Conservation (phyloP, 1,140 invertebrate genomes). For the Odontomachus brunneus region DNA sequence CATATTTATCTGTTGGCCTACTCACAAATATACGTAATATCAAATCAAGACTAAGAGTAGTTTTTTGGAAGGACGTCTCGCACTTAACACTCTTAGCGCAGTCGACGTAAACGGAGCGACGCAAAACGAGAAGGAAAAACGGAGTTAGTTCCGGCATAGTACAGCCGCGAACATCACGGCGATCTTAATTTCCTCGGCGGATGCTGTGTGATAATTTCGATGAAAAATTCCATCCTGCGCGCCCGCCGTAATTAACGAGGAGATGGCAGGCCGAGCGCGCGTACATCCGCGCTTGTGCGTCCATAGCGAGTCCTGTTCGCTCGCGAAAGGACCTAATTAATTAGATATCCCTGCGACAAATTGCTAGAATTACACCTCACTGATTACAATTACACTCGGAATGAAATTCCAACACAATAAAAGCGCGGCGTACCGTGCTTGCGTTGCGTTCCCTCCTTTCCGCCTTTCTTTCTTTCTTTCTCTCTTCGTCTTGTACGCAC, state of each 20-base stretch:
- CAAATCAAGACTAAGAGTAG: too few species aligned
- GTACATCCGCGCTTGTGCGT: too few species aligned
- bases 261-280: conserved; percentile 40
- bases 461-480: neutral
- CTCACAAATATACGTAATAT: too few species aligned
- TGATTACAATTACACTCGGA: conserved; percentile 58
- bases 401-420: conserved; percentile 61
- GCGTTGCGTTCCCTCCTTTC: neutral
- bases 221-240: conserved; percentile 61
- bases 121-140: conserved; percentile 27
- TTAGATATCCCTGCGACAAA: conserved; percentile 62
- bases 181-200: conserved; percentile 56
- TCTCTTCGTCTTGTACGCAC: neutral
- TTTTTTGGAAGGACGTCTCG: conserved; percentile 7
- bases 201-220: conserved; percentile 63
- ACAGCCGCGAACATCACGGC: conserved; percentile 47
- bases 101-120: conserved; percentile 27
- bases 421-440: conserved; percentile 3
- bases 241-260: conserved; percentile 49
- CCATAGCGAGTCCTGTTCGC: conserved; percentile 15
- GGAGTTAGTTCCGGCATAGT: conserved; percentile 33
- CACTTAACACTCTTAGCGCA: neutral
- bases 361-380: conserved; percentile 62
- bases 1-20: too few species aligned
- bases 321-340: conserved; percentile 55